Evolutionary conservation across 2,797 vertebrate species (phyloP), one percentile per base, ranked within the genome.

Genomic region (Poeciliopsis infans): DNA sequence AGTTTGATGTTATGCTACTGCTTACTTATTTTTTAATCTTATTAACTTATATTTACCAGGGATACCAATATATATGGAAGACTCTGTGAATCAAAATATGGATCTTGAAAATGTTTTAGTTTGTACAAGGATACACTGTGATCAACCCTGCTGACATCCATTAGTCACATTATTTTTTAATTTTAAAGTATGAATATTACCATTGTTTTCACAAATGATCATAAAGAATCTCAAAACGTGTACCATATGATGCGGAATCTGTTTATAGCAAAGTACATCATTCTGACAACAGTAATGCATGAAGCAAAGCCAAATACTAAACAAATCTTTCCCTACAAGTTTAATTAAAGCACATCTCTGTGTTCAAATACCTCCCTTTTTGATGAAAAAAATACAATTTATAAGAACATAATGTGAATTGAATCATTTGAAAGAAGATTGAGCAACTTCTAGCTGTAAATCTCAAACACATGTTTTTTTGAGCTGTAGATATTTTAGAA

Each of bases 81-180:
- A 68, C 64, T 33, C 3, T 36, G 31, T 68, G 64, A 68, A 5
- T 68, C 64, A 41, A 68, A 68, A 39, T 39, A 51, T 13, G 12
- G 31, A 41, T n/a, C 57, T 33, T 61, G 20, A 75, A 49, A 64
- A 51, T 73, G 66, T 53, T 70, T 61, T 20, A 16, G 74, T 73
- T 64, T 81, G 36, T 61, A 66, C 59, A 41, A 75, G 55, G 83
- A 80, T 13, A 72, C 66, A 85, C 85, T 84, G 84, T 85, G 85
- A 86, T 31, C 16, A 79, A 76, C 70, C 70, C 53, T 41, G 7
- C 61, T 39, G 39, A 53, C 15, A 7, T 71, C n/a, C 16, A 76
- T 84, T 57, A 74, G 72, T 41, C 25, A 61, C 39, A 20, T 61
- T 61, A 53, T 66, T 70, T 76, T 76, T 74, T 18, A 20, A 64